Evolutionary conservation across 2,888 invertebrate genomes (phyloP).

Genomic region (Erynnis tages): DNA sequence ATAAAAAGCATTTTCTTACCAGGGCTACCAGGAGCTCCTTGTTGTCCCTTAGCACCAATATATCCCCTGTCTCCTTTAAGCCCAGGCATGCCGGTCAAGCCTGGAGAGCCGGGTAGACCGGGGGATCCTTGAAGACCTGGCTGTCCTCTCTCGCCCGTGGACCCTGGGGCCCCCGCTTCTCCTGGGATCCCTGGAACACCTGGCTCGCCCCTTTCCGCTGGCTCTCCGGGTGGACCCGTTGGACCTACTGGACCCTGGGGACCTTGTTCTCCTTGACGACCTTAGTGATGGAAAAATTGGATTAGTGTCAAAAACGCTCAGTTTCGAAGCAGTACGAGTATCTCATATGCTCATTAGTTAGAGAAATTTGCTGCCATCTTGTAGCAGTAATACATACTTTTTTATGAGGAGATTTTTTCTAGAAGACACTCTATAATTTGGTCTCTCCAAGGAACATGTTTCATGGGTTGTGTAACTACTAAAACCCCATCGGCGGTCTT

Average conservation of each 20-base stretch:
- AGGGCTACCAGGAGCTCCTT: conserved; percentile 84
- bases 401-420: too few species aligned
- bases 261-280: conserved; percentile 88
- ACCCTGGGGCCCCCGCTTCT: conserved; percentile 87
- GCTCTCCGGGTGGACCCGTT: conserved; percentile 89
- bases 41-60: conserved; percentile 86
- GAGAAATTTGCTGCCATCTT: too few species aligned
- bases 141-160: conserved; percentile 87
- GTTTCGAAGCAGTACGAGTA: too few species aligned
- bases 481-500: too few species aligned
- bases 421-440: too few species aligned
- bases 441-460: too few species aligned
- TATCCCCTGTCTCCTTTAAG: conserved; percentile 88
- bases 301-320: too few species aligned
- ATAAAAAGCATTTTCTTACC: conserved; percentile 51
- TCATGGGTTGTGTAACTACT: too few species aligned
- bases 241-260: conserved; percentile 88
- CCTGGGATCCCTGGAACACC: conserved; percentile 87
- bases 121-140: conserved; percentile 86
- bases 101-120: conserved; percentile 86
- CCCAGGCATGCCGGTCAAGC: conserved; percentile 86
- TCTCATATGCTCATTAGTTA: too few species aligned
- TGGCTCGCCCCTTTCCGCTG: conserved; percentile 89
- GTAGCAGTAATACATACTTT: too few species aligned
- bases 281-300: conserved; percentile 46